A percentile compares a stretch with the other conserved stretches of the same genome.
Conservation (phyloP, 1,140 invertebrate genomes). For the Ostrea denselamellosa region DNA sequence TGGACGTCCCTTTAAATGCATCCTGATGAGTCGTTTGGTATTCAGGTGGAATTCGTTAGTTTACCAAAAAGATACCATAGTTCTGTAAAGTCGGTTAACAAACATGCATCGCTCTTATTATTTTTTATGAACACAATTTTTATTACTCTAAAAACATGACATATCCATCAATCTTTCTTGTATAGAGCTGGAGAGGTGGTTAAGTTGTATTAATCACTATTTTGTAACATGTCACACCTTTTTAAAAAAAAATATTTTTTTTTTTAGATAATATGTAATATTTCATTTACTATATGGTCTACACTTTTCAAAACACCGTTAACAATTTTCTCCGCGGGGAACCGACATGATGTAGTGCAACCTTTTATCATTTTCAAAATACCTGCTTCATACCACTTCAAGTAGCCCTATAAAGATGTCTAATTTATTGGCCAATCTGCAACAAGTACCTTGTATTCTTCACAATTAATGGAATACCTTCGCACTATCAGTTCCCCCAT, state of each 20-base stretch:
- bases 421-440: slow-evolving; percentile 37
- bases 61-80: not conserved
- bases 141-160: not conserved
- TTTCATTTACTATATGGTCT: not conserved
- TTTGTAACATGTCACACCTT: not conserved
- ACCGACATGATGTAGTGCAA: not conserved
- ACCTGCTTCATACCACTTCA: slow-evolving; percentile 8
- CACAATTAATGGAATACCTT: slow-evolving; percentile 31
- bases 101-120: not conserved
- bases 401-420: slow-evolving; percentile 43
- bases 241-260: not conserved
- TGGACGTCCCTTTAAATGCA: not conserved
- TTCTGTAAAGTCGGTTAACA: not conserved
- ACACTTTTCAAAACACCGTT: not conserved
- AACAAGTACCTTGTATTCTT: not conserved
- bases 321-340: not conserved
- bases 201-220: no score
- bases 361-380: slow-evolving; percentile 6
- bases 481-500: slow-evolving; percentile 34
- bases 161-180: not conserved
- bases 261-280: not conserved
- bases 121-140: not conserved
- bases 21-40: not conserved
- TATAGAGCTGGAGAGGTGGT: not conserved
- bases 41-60: not conserved